Conservation (phyloP, 2,113 vertebrate species). For the Motacilla alba region DNA sequence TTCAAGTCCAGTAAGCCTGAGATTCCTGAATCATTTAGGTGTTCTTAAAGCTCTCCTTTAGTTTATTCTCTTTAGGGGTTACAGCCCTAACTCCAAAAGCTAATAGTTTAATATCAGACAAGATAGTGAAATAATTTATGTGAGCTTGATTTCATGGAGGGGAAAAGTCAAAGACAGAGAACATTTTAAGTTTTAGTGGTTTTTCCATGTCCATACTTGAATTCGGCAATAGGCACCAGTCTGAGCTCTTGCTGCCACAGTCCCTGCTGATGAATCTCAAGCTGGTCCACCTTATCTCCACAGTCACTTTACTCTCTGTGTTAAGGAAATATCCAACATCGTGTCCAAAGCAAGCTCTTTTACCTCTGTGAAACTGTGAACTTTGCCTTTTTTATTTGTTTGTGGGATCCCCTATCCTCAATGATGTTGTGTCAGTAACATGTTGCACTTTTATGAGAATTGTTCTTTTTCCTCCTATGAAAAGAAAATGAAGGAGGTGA, state of each 20-base stretch:
- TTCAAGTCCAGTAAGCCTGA: not conserved
- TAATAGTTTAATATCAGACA: not conserved
- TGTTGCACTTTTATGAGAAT: not conserved
- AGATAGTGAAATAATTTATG: not conserved
- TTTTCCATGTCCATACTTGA: not conserved
- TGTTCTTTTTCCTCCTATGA: not conserved
- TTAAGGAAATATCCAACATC: not conserved
- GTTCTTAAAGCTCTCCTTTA: not conserved
- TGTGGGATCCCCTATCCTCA: fast-evolving
- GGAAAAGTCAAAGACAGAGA: not conserved
- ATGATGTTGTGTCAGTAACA: not conserved
- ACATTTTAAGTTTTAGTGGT: not conserved
- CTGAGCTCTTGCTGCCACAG: not conserved
- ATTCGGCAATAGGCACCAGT: not conserved
- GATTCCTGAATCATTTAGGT: not conserved
- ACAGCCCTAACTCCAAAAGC: not conserved
- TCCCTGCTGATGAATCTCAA: not conserved
- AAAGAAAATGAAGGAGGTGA: not conserved
- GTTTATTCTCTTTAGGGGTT: not conserved
- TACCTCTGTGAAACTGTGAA: not conserved
- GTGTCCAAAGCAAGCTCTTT: not conserved
- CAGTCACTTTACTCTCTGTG: not conserved
- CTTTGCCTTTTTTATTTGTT: not conserved
- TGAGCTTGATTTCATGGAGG: not conserved
- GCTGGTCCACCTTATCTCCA: fast-evolving